Evolutionary conservation across 2,888 invertebrate species (phyloP).

Genomic region (Agrotis exclamationis): DNA sequence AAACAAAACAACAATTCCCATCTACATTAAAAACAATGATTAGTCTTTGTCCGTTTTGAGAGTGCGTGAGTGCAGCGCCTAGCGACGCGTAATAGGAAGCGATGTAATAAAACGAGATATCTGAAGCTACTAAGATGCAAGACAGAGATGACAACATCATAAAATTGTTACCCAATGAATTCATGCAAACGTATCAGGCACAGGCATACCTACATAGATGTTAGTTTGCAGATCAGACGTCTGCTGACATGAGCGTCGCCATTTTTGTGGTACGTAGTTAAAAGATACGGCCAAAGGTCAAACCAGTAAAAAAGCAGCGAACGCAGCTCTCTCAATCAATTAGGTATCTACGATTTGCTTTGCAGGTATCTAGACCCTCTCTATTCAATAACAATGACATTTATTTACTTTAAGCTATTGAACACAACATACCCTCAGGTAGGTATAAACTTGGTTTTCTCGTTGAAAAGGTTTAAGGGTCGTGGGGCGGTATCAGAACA

Average conservation of each 20-base stretch:
- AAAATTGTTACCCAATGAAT: slow-evolving; percentile 29
- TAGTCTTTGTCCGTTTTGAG: slow-evolving; percentile 38
- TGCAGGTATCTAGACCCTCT: background rate
- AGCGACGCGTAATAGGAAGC: slow-evolving; percentile 68
- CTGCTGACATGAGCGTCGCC: background rate
- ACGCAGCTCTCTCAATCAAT: background rate
- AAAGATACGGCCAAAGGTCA: background rate
- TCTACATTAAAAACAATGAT: slow-evolving; percentile 22
- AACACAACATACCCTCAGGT: slow-evolving; percentile 41
- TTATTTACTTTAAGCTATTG: slow-evolving; percentile 40
- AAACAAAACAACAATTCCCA: background rate
- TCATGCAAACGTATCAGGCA: slow-evolving; percentile 20
- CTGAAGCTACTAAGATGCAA: slow-evolving; percentile 35
- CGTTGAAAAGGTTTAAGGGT: slow-evolving; percentile 64
- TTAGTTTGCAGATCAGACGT: slow-evolving; percentile 18
- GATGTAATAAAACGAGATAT: slow-evolving; percentile 64
- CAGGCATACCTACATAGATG: background rate
- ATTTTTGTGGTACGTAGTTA: slow-evolving; percentile 4
- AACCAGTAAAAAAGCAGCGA: background rate
- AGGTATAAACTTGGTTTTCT: slow-evolving; percentile 47
- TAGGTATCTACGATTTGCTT: background rate
- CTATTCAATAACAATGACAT: slow-evolving; percentile 35
- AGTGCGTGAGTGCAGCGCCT: slow-evolving; percentile 29
- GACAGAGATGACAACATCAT: slow-evolving; percentile 54
- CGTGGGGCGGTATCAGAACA: slow-evolving; percentile 70